Evolutionary conservation across 2,888 invertebrate species (phyloP).

Genomic region (Tethea ocularis): DNA sequence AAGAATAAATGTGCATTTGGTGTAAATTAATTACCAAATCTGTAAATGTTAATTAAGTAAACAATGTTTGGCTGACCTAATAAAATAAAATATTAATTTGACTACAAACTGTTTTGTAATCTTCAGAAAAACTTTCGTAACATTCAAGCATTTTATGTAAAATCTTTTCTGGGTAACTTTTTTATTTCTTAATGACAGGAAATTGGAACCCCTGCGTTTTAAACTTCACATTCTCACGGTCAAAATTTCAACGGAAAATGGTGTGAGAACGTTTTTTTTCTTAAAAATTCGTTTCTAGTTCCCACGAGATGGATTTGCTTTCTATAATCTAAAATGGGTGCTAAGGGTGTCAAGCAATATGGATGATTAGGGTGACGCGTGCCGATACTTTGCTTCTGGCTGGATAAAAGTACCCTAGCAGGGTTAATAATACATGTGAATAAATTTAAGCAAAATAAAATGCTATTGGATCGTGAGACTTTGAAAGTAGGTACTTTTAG

Average conservation of each 20-base stretch:
- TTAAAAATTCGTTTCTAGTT: slow-evolving; percentile 12
- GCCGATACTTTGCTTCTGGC: not conserved
- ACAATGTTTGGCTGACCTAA: too few relatives aligned
- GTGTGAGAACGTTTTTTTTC: slow-evolving; percentile 9
- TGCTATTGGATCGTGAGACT: not conserved
- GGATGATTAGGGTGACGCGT: slow-evolving; percentile 1
- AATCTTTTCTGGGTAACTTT: not conserved
- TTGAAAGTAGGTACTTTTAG: not conserved
- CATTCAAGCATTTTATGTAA: too few relatives aligned
- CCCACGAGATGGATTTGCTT: slow-evolving; percentile 10
- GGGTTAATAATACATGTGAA: not conserved
- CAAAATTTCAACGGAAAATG: not conserved
- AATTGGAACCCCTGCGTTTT: not conserved
- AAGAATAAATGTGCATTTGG: too few relatives aligned
- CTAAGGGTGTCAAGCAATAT: not conserved
- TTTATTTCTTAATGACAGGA: not conserved
- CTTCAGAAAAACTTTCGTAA: too few relatives aligned
- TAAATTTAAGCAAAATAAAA: not conserved
- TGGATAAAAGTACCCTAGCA: not conserved
- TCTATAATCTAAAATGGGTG: slow-evolving; percentile 3
- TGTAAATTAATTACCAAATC: too few relatives aligned
- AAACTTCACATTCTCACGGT: slow-evolving; percentile 4
- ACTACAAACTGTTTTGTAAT: too few relatives aligned
- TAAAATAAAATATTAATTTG: too few relatives aligned
- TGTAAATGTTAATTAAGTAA: too few relatives aligned